Base-by-base conservation (phyloP, 92 coral and sea anemone species). In the Porites cylindrica region DNA sequence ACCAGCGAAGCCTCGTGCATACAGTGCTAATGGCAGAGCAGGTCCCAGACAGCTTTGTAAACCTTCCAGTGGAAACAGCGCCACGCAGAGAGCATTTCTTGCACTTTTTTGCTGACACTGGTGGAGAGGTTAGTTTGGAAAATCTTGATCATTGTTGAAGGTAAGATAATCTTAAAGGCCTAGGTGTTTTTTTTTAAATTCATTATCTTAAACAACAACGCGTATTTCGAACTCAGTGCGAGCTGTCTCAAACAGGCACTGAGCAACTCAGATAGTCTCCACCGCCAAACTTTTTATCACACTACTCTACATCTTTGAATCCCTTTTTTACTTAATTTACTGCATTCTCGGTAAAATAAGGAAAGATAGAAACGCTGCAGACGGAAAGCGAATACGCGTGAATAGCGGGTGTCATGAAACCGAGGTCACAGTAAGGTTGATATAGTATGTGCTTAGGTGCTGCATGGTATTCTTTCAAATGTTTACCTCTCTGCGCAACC, bases 361-460 rank as follows among this genome's bases (percentile, higher is more conserved):
- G 47, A 47, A 38, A 23, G 13, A 20, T 8, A 3, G 52, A 26
- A 70, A 32, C 10, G 18, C 1, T 19, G 11, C 54, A 21, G 70
- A 18, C 52, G 53, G n/a, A 54, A n/a, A 52, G 18, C 6, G 16
- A 16, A 47, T 19, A 10, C 1, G 4, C 26, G 13, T 17, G 21
- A 64, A 65, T 24, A n/a, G 18, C 32, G 76, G 2, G 19, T 70
- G 58, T 9, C 78, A 5, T 70, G 86, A 82, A 82, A 82, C 86
- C 86, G 78, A 56, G 86, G 86, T 82, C 38, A 78, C 78, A 82
- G 69, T 68, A 32, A n/a, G 60, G 69, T 19, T 43, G 32, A 19
- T 68, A 58, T 38, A 82, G 86, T 26, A 70, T 72, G 86, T 20
- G 78, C 17, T 0, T 38, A 38, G 47, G 47, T 38, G 47, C 6